Evolutionary conservation across 2,797 vertebrate species (phyloP).

Genomic region (Silurus aristotelis): DNA sequence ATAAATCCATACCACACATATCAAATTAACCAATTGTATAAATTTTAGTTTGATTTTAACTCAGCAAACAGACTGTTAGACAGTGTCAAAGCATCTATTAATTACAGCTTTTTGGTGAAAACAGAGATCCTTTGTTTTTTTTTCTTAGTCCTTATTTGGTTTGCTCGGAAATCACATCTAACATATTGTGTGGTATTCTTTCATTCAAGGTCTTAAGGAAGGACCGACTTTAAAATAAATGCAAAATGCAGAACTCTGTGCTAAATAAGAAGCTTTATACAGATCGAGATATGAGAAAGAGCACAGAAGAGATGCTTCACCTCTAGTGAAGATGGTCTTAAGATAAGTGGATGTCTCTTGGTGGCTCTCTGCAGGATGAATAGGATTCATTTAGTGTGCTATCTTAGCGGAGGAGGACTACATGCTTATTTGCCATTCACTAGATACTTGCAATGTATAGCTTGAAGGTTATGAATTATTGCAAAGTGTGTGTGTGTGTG

Average conservation of each 20-base stretch:
- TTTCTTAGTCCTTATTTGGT: not conserved
- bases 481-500: not conserved
- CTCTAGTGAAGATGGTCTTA: constrained; percentile 1
- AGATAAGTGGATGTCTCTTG: not conserved
- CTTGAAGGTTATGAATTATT: not conserved
- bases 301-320: not conserved
- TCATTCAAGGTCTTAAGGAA: constrained; percentile 33
- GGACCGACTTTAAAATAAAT: not conserved
- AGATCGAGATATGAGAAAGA: not conserved
- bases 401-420: not conserved
- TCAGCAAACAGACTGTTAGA: not conserved
- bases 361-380: not conserved
- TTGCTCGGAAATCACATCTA: no score
- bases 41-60: not conserved
- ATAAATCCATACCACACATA: not conserved
- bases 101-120: not conserved
- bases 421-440: constrained; percentile 7
- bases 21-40: not conserved
- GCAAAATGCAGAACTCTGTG: not conserved
- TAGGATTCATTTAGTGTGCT: constrained; percentile 2
- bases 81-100: not conserved
- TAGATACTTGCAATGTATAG: not conserved
- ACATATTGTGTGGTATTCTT: not conserved
- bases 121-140: not conserved
- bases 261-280: not conserved